Evolutionary conservation across 1,140 invertebrate genomes (phyloP).

Genomic region (Achatina immaculata): DNA sequence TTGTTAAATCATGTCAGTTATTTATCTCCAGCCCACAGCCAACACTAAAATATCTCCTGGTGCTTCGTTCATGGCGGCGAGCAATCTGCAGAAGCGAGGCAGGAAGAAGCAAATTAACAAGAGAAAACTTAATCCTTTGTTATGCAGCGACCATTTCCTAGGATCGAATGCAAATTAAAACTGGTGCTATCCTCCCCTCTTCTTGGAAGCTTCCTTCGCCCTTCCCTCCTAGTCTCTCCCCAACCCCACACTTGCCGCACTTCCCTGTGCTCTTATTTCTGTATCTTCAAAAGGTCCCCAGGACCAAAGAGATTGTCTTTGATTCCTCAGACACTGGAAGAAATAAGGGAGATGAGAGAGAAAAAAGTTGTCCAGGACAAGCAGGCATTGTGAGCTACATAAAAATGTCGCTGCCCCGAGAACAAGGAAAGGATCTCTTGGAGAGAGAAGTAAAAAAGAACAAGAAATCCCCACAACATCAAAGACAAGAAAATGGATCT

Average conservation of each 20-base stretch:
- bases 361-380: conserved; percentile 6
- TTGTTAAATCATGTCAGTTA: too few species aligned
- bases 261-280: neutral
- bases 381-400: conserved; percentile 4
- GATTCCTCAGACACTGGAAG: neutral
- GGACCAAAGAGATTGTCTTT: conserved; percentile 3
- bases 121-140: neutral
- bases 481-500: neutral
- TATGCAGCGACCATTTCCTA: neutral
- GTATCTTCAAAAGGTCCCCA: conserved; percentile 1
- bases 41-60: too few species aligned
- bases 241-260: neutral
- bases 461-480: neutral
- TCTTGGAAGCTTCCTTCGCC: too few species aligned
- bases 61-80: neutral
- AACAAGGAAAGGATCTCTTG: conserved; percentile 6
- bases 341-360: neutral
- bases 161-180: conserved; percentile 12
- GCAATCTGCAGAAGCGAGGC: neutral
- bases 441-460: neutral
- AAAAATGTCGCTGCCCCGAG: neutral
- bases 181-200: neutral
- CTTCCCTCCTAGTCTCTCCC: neutral
- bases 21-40: too few species aligned
- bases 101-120: conserved; percentile 1